Evolutionary conservation across 2,888 invertebrate genomes (phyloP).

Genomic region (Pseudanteris insignis): DNA sequence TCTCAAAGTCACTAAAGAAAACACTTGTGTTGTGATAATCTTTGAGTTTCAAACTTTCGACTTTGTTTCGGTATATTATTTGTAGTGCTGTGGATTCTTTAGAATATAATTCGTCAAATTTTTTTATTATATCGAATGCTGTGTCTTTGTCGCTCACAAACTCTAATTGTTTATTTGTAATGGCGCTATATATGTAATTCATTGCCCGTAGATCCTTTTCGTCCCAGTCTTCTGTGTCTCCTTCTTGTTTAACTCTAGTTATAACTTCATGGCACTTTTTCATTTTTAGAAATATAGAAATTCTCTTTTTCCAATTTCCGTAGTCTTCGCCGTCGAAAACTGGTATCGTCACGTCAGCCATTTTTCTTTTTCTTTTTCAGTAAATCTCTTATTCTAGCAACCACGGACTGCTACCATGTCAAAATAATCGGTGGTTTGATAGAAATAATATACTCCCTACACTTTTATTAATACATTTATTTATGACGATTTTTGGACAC

Average conservation of each 20-base stretch:
- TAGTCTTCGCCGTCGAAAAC: slow-evolving; percentile 48
- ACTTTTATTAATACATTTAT: too few relatives aligned
- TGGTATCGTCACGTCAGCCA: slow-evolving; percentile 4
- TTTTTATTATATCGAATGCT: slow-evolving; percentile 46
- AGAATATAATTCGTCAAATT: slow-evolving; percentile 46
- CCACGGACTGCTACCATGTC: slow-evolving; percentile 10
- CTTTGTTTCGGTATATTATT: slow-evolving; percentile 46
- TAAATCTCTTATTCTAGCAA: not conserved
- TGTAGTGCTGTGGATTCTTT: slow-evolving; percentile 48
- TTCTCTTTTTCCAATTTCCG: slow-evolving; percentile 46
- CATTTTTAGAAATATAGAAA: slow-evolving; percentile 33
- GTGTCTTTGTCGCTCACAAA: slow-evolving; percentile 39
- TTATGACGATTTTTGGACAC: too few relatives aligned
- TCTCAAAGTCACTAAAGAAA: slow-evolving; percentile 27
- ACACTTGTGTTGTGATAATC: slow-evolving; percentile 7
- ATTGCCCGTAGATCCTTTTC: slow-evolving; percentile 46
- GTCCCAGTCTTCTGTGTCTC: slow-evolving; percentile 40
- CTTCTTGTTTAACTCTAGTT: not conserved
- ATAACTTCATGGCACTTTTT: slow-evolving; percentile 29
- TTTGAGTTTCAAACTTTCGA: slow-evolving; percentile 45
- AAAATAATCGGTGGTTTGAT: too few relatives aligned
- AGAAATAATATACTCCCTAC: too few relatives aligned
- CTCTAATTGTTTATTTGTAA: slow-evolving; percentile 42
- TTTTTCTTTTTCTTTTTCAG: too few relatives aligned
- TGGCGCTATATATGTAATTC: slow-evolving; percentile 39